Evolutionary conservation across 2,113 vertebrate genomes (phyloP), one percentile per base, ranked within the genome.

Genomic region (Thomomys bottae): DNA sequence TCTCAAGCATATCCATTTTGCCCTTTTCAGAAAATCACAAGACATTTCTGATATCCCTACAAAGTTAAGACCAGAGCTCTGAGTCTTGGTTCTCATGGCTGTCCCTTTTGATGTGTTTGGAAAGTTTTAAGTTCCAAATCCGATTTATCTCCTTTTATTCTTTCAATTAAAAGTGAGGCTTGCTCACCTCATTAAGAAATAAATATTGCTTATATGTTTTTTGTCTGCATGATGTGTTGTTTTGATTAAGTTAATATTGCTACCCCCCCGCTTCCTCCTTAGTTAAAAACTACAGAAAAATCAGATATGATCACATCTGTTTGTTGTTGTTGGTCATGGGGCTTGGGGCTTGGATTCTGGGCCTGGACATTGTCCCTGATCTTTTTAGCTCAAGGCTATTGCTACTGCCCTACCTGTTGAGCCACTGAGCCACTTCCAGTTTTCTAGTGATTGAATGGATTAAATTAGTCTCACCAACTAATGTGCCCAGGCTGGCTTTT

Each of bases 101-200:
- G 0, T 6, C 4, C 81, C 23, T 72, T 9, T 5, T 67, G 14
- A 3, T 8, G 1, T 15, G 0, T 5, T 38, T 57, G n/a, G 2
- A 42, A 86, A 78, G 2, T 0, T 7, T 8, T 28, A 5, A 15
- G 30, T 67, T 80, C 18, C 23, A 88, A 89, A 83, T 61, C 8
- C 6, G 30, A 66, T 38, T 76, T 36, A 2, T 68, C 7, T 89
- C 3, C 2, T 76, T 26, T 45, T 11, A 67, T 10, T 24, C 5
- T 23, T 73, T 64, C 54, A 7, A 6, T 8, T 9, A 28, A 3
- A 89, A 70, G 30, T 40, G 20, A 64, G 64, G 1, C 5, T 79
- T 84, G 14, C 15, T 3, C 24, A 85, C 15, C 4, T 59, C 32
- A 86, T 6, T 38, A 57, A 36, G 23, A 80, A 40, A 5, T 42